Evolutionary conservation across 2,113 vertebrate species (phyloP), one percentile per base, ranked within the genome.

Genomic region (Emydura subglobosa): DNA sequence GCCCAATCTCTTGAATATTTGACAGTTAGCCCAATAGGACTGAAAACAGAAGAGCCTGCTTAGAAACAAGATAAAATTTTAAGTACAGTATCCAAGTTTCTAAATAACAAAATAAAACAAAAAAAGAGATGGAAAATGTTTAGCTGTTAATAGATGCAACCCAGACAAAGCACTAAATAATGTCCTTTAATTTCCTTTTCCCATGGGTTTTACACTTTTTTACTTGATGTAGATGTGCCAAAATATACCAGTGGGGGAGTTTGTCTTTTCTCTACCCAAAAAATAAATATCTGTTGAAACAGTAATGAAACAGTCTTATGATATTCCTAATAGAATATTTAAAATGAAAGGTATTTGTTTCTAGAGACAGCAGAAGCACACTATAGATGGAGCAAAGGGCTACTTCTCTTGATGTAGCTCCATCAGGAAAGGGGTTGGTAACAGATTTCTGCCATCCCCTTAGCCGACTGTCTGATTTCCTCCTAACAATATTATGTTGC

Each of bases 391-490:
- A 89, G 10, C 14, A 57, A 55, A 93, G 21, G 72, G 72, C 72
- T 44, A 2, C 34, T 94, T 94, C 61, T 94, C 80, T 81, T 0
- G 0, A 47, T 42, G 82, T 53, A 92, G 65, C 10, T 82, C 80
- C 39, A 21, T 89, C 10, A n/a, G 65, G 50, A 93, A 94, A 87
- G 11, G 24, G 61, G 82, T 94, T 92, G 87, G 19, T 80, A 89
- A 47, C 81, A 89, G 55, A 59, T 88, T 95, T 94, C 88, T 76
- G 72, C 85, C 80, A 65, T 83, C 76, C 81, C 88, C 86, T 94
- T 89, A 85, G 55, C 0, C 34, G 0, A 65, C 79, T 89, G 50
- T 57, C 34, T 74, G 34, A 86, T 95, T 93, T 92, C 61, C 7
- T 68, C 16, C 34, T 39, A 72, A 21, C 39, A 68, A 72, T 39